Percentiles rank a stretch among this genome's conserved stretches.
Conservation (phyloP, 1,140 invertebrate genomes). For the Plutomurus gul region DNA sequence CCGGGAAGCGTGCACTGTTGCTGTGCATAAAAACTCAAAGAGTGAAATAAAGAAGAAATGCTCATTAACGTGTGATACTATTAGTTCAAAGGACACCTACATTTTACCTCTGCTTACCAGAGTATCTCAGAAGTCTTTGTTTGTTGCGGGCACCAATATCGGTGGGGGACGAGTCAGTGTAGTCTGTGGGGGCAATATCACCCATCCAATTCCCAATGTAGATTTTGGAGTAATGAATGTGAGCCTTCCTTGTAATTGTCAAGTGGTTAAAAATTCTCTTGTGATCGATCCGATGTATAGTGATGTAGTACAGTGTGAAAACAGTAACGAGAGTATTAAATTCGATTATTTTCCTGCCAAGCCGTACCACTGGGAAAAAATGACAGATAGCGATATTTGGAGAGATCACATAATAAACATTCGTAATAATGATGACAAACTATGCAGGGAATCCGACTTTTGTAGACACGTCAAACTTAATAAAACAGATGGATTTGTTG, state of each 20-base stretch:
- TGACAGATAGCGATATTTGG: too few relatives aligned
- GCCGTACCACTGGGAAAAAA: background rate
- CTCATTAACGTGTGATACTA: too few relatives aligned
- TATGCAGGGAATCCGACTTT: too few relatives aligned
- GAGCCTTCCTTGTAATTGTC: conserved; percentile 4
- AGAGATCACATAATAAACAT: too few relatives aligned
- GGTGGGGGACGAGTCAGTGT: background rate
- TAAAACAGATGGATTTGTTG: too few relatives aligned
- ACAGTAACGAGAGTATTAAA: background rate
- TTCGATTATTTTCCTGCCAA: background rate
- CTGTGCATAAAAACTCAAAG: too few relatives aligned
- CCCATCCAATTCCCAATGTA: background rate
- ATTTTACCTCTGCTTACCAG: too few relatives aligned
- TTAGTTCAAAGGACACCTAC: too few relatives aligned
- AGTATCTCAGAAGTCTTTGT: background rate
- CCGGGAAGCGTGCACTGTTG: too few relatives aligned
- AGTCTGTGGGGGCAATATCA: background rate
- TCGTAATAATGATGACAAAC: too few relatives aligned
- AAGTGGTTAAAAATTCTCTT: background rate
- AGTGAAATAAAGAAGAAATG: too few relatives aligned
- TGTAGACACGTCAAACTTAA: too few relatives aligned
- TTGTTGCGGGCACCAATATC: background rate
- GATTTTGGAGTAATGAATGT: conserved; percentile 6
- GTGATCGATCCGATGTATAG: background rate
- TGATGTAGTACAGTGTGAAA: background rate